These are phyloP conservation scores for Potorous gilbertii DNA, from an alignment of 2,797 vertebrate species.

Conservation along the genomic window DNA sequence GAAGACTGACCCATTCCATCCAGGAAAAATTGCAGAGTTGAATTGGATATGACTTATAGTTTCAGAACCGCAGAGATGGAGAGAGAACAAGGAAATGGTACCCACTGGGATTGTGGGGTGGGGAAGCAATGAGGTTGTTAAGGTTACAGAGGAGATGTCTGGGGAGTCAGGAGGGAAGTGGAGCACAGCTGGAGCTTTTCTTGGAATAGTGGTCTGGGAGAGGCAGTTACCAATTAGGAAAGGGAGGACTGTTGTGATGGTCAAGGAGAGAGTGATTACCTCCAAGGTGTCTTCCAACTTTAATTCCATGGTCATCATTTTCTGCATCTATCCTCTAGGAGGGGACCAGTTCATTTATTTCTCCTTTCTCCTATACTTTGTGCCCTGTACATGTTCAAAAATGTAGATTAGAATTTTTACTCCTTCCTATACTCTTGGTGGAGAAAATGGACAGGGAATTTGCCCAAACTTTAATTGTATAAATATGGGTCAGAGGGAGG, in stretches of 20 bases:
- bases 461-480: background rate
- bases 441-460: slow-evolving; percentile 5
- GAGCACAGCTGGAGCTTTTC: background rate
- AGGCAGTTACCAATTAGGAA: background rate
- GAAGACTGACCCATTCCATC: background rate
- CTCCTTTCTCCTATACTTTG: background rate
- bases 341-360: no score
- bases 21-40: background rate
- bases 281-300: background rate
- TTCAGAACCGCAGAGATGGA: background rate
- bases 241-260: background rate
- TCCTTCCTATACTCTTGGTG: background rate
- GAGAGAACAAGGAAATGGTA: background rate
- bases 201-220: background rate
- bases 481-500: background rate
- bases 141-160: background rate
- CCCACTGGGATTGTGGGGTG: no score
- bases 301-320: background rate
- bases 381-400: background rate
- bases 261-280: background rate
- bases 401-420: background rate
- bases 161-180: background rate
- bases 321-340: background rate
- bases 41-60: background rate
- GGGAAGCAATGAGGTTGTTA: background rate